Evolutionary conservation across 2,888 invertebrate genomes (phyloP).

Genomic region (Acleris cristana): DNA sequence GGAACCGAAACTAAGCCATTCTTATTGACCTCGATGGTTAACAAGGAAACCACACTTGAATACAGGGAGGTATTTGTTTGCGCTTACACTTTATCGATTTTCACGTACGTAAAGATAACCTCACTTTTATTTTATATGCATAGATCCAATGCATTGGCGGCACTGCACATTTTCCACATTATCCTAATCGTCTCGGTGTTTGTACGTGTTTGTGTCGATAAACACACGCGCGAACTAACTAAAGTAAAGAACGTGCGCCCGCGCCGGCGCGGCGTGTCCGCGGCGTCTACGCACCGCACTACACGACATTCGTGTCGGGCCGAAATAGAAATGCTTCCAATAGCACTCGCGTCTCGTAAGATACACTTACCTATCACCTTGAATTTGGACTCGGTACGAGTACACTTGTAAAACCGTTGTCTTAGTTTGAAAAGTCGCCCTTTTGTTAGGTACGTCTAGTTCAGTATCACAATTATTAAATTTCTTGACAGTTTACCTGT

Average conservation of each 20-base stretch:
- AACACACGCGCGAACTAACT: slow-evolving; percentile 70
- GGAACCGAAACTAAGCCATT: slow-evolving; percentile 17
- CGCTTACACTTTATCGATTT: not conserved
- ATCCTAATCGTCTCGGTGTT: slow-evolving; percentile 13
- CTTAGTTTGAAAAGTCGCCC: no score
- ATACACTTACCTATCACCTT: slow-evolving; percentile 40
- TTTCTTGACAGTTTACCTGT: no score
- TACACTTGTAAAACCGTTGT: slow-evolving; percentile 8
- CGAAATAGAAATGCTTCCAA: slow-evolving; percentile 74
- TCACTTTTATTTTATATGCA: slow-evolving; percentile 16
- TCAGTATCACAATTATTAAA: no score
- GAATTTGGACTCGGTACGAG: slow-evolving; percentile 9
- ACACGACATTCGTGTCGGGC: slow-evolving; percentile 60
- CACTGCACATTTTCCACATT: slow-evolving; percentile 18
- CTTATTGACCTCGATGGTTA: slow-evolving; percentile 17
- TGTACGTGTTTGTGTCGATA: slow-evolving; percentile 37
- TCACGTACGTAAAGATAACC: slow-evolving; percentile 8
- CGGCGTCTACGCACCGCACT: slow-evolving; percentile 47
- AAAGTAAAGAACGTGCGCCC: slow-evolving; percentile 54
- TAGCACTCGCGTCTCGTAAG: slow-evolving; percentile 45
- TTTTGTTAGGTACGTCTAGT: no score
- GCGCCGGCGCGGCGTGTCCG: slow-evolving; percentile 57
- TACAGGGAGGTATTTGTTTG: slow-evolving; percentile 4
- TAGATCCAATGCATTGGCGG: not conserved
- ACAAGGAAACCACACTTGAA: slow-evolving; percentile 2